Evolutionary conservation across 2,797 vertebrate species (phyloP), one percentile per base, ranked within the genome.

Genomic region (Clarias laeviceps): DNA sequence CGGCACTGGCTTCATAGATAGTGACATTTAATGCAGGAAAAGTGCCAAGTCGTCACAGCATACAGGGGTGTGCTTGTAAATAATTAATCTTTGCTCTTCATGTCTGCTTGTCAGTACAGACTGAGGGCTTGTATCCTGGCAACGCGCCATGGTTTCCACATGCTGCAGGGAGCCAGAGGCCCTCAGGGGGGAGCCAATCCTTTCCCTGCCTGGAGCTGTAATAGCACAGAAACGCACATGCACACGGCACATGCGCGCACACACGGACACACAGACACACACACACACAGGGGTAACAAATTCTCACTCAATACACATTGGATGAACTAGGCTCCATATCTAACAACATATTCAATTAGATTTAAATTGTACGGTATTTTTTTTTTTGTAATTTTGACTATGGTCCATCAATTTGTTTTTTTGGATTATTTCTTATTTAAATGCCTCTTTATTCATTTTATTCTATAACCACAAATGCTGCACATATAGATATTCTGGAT

Each of bases 1-100:
- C 93, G 91, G 61, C 91, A 90, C 92, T 90, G 93, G 93, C 93
- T 94, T 95, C 92, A 95, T 94, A 92, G 94, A 95, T 93, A 93
- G 93, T 95, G 94, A 95, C 94, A 95, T 95, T 95, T 94, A 94
- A 94, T 95, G 95, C 94, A 94, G 95, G 95, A 96, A 94, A 93
- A 93, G 93, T 95, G 95, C 94, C 95, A 96, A 95, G 95, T 95
- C 94, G 94, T 95, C 94, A 94, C 89, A 93, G 94, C 89, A 93
- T 96, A 95, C 96, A 96, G 95, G 95, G 95, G 94, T 95, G 95
- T 94, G 95, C 95, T 95, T 96, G 96, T 96, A 95, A 96, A 96
- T 96, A 95, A 96, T 95, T 96, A 96, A 96, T 96, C 95, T 95
- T 94, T 96, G 95, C 95, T 96, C 95, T 96, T 96, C 95, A 95